These are phyloP conservation scores for Ondatra zibethicus DNA, from an alignment of 2,113 vertebrate genomes.

Conservation along the genomic window DNA sequence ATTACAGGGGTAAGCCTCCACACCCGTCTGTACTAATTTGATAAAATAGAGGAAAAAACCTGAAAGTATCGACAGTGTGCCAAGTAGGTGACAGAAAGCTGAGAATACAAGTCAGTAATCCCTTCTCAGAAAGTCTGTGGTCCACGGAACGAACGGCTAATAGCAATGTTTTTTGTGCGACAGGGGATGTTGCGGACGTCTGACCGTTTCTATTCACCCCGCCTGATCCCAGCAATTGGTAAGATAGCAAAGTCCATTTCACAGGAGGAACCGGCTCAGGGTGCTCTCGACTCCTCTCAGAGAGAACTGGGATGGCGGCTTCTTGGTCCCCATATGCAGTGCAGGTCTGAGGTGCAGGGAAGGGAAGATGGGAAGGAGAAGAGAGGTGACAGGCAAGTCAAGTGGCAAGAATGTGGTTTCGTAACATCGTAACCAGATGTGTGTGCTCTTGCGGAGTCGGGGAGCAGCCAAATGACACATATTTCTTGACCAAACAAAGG, in stretches of 20 bases:
- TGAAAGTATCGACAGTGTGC: neutral
- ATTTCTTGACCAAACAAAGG: constrained; percentile 27
- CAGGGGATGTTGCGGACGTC: accelerated
- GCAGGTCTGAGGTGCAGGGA: neutral
- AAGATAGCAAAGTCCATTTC: neutral
- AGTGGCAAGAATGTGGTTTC: neutral
- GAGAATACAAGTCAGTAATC: neutral
- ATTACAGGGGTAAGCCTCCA: neutral
- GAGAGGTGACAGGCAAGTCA: neutral
- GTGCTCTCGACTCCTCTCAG: no score
- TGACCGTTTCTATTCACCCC: no score
- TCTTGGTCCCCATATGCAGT: no score
- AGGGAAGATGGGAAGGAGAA: no score
- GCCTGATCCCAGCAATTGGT: neutral
- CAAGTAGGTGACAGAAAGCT: neutral
- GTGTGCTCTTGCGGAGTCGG: neutral
- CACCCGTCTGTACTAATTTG: neutral
- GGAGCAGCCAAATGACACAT: neutral
- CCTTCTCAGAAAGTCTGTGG: neutral
- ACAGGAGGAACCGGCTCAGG: neutral
- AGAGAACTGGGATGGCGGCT: neutral
- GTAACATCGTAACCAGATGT: neutral
- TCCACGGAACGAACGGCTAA: neutral
- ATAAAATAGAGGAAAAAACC: neutral
- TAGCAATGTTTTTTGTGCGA: neutral